Percentiles rank a stretch among this genome's conserved stretches.
Evolutionary conservation across 2,888 invertebrate species (phyloP).

Genomic region (Cinara cedri): DNA sequence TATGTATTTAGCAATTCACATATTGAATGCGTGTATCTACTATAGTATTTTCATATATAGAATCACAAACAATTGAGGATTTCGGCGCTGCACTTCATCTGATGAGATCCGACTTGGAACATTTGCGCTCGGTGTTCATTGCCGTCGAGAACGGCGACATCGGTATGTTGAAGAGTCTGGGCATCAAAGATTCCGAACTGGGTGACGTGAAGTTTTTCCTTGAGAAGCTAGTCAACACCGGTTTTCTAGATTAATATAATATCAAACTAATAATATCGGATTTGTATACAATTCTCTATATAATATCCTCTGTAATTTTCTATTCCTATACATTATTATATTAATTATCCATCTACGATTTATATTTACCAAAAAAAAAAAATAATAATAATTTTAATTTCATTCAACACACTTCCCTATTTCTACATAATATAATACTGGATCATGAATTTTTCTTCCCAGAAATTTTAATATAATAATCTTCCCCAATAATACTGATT

Average conservation of each 20-base stretch:
- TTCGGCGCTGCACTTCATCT: constrained; percentile 86
- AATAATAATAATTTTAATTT: constrained; percentile 27
- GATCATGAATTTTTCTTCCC: constrained; percentile 6
- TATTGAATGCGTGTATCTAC: background rate
- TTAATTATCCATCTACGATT: constrained; percentile 34
- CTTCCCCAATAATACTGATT: too few relatives aligned
- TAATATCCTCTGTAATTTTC: constrained; percentile 41
- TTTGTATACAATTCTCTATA: constrained; percentile 39
- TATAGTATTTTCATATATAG: constrained; percentile 65
- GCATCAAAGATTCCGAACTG: constrained; percentile 92
- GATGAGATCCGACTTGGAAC: constrained; percentile 87
- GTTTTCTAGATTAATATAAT: constrained; percentile 81
- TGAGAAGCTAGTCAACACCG: constrained; percentile 93
- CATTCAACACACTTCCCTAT: background rate
- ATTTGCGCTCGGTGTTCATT: constrained; percentile 92
- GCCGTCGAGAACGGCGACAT: constrained; percentile 94
- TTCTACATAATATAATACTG: background rate
- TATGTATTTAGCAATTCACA: too few relatives aligned
- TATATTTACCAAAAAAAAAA: background rate
- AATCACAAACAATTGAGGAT: constrained; percentile 94
- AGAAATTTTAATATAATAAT: background rate
- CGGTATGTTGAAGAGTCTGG: constrained; percentile 90
- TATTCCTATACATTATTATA: constrained; percentile 39
- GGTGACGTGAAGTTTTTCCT: constrained; percentile 96
- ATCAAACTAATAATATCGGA: constrained; percentile 33